Evolutionary conservation across 2,113 vertebrate genomes (phyloP).

Genomic region (Neolamprologus cancellatus): DNA sequence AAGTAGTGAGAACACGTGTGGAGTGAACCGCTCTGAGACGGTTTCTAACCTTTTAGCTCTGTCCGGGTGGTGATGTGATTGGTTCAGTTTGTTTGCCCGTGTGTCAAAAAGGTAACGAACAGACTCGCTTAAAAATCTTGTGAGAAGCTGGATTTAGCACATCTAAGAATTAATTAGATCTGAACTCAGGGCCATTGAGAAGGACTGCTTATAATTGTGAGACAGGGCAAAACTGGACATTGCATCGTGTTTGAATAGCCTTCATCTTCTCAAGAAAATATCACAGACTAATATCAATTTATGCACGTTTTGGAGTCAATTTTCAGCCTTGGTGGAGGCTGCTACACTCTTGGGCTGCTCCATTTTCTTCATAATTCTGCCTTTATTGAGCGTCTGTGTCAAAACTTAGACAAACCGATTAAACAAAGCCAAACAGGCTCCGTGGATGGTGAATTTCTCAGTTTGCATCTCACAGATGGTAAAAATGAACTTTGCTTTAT

Average conservation of each 20-base stretch:
- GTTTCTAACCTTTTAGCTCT: not conserved
- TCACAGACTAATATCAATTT: not conserved
- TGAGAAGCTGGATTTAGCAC: not conserved
- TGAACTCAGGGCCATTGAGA: too few species aligned
- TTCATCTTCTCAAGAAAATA: not conserved
- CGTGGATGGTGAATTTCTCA: not conserved
- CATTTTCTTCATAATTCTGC: not conserved
- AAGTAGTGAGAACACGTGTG: not conserved
- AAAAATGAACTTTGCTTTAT: not conserved
- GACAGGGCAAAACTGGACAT: not conserved
- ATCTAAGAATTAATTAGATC: accelerated
- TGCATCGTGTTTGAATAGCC: not conserved
- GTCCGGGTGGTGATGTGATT: not conserved
- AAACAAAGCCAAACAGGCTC: not conserved
- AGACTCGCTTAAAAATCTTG: not conserved
- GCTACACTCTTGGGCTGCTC: not conserved
- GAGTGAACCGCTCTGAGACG: not conserved
- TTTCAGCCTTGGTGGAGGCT: not conserved
- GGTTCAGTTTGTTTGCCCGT: not conserved
- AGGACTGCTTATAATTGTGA: not conserved
- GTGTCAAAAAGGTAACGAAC: not conserved
- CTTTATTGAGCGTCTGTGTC: not conserved
- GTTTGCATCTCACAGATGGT: not conserved
- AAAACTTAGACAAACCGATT: not conserved
- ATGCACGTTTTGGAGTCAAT: not conserved